Evolutionary conservation across 30 jellyfish, hydroid and myxozoan genomes (phyloP).

Genomic region (Chironex yamaguchii): DNA sequence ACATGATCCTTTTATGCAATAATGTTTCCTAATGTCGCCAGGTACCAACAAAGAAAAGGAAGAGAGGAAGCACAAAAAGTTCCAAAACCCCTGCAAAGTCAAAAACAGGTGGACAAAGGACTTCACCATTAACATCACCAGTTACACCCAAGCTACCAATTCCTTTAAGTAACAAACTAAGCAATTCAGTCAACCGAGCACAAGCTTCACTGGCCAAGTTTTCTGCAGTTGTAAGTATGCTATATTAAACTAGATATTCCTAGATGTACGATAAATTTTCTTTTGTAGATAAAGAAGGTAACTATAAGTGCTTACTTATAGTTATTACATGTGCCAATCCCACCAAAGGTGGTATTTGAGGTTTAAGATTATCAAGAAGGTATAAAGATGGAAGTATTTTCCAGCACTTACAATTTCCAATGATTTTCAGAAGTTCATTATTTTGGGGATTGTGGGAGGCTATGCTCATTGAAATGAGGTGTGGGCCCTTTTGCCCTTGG

Average conservation of each 20-base stretch:
- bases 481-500: too few species aligned
- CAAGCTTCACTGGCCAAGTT: slow-evolving; percentile 76
- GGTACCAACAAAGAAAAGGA: slow-evolving; percentile 37
- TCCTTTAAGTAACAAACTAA: slow-evolving; percentile 28
- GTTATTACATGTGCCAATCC: too few species aligned
- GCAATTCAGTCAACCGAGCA: slow-evolving; percentile 75
- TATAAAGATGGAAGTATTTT: too few species aligned
- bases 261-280: too few species aligned
- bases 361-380: too few species aligned
- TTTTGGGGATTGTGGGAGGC: slow-evolving; percentile 33
- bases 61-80: slow-evolving; percentile 15
- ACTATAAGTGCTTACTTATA: too few species aligned
- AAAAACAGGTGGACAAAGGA: not conserved
- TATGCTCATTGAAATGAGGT: too few species aligned
- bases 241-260: not conserved
- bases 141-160: not conserved
- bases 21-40: not conserved
- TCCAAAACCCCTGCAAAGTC: slow-evolving; percentile 38
- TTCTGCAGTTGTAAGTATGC: slow-evolving; percentile 21
- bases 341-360: too few species aligned
- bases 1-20: too few species aligned
- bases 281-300: too few species aligned
- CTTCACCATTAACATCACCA: not conserved
- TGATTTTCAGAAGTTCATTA: not conserved
- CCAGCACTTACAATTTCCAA: not conserved